phyloP scores from a whole-genome alignment of 2,888 invertebrate genomes.

The Caenorhabditis sinica region DNA sequence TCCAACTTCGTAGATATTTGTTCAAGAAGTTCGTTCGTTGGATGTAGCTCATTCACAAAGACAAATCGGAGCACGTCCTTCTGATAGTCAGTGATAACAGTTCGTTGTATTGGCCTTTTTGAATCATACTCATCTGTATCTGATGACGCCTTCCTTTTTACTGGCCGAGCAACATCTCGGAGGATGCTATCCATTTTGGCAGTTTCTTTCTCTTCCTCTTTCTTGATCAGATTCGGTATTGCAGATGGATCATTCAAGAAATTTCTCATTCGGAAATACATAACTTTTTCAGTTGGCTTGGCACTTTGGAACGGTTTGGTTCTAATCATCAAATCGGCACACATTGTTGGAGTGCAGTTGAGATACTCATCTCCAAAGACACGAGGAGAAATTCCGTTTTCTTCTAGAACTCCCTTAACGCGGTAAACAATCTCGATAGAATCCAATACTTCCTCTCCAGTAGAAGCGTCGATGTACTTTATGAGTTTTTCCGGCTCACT shows the following conservation, averaged over 20 bases:
- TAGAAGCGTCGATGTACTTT: slow-evolving; percentile 34
- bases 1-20: slow-evolving; percentile 94
- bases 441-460: slow-evolving; percentile 46
- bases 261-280: slow-evolving; percentile 64
- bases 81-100: slow-evolving; percentile 97
- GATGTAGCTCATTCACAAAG: slow-evolving; percentile 97
- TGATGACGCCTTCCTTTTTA: slow-evolving; percentile 56
- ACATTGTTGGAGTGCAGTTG: slow-evolving; percentile 92
- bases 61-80: slow-evolving; percentile 95
- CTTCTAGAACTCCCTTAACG: slow-evolving; percentile 42
- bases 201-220: slow-evolving; percentile 48
- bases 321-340: slow-evolving; percentile 97
- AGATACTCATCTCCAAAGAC: slow-evolving; percentile 96
- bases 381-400: slow-evolving; percentile 49
- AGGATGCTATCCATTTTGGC: slow-evolving; percentile 12
- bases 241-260: slow-evolving; percentile 68
- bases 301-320: slow-evolving; percentile 96
- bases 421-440: slow-evolving; percentile 47
- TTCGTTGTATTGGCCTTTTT: slow-evolving; percentile 88
- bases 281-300: slow-evolving; percentile 51
- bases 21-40: slow-evolving; percentile 90
- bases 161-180: slow-evolving; percentile 13
- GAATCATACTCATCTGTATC: slow-evolving; percentile 57
- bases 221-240: slow-evolving; percentile 50
- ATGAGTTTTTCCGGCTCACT: slow-evolving; percentile 22